Base-by-base conservation (phyloP, 1,140 invertebrate species). In the Zaprionus davidi region DNA sequence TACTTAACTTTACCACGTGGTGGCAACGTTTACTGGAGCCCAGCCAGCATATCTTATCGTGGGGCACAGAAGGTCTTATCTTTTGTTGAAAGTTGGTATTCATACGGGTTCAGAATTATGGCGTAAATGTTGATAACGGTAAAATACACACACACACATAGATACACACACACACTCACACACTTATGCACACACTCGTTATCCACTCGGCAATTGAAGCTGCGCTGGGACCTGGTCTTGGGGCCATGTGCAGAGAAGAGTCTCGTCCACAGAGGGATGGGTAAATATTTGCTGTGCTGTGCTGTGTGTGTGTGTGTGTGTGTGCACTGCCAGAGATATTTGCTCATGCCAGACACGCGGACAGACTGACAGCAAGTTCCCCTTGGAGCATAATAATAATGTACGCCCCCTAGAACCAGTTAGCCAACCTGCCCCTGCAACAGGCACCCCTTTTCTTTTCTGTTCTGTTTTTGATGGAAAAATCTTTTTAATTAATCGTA, bases 281-380 rank as follows among this genome's bases (percentile, higher is more conserved):
- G 82, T 76, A 86, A 86, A 86, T 86, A 86, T 86, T 86, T 86
- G 83, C 53, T 82, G 75, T 77, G 81, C 9, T 31, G 31, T 11
- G 2, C n/a, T n/a, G n/a, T n/a, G n/a, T 31, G 31, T 31, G 31
- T 34, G 31, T 31, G 31, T 31, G 28, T 31, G 24, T 24, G 24
- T 28, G 28, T 41, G 15, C 81, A 71, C 76, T 81, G 75, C 49
- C 76, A 87, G 75, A 44, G 56, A 87, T 80, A 87, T 85, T 76
- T 73, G 66, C 79, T 68, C 41, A 81, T 79, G 72, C 67, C 72
- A 70, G 72, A 75, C 59, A 71, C 72, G 67, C 67, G 57, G 31
- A 41, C 17, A 51, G 11, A 22, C 46, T 22, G 46, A 22, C 20
- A 51, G 46, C 46, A 22, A 51, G 20, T 51, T 22, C 46, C 20